Evolutionary conservation across 23 tunicate genomes (phyloP), one percentile per base, ranked within the genome.

Genomic region (Clavelina lepadiformis): DNA sequence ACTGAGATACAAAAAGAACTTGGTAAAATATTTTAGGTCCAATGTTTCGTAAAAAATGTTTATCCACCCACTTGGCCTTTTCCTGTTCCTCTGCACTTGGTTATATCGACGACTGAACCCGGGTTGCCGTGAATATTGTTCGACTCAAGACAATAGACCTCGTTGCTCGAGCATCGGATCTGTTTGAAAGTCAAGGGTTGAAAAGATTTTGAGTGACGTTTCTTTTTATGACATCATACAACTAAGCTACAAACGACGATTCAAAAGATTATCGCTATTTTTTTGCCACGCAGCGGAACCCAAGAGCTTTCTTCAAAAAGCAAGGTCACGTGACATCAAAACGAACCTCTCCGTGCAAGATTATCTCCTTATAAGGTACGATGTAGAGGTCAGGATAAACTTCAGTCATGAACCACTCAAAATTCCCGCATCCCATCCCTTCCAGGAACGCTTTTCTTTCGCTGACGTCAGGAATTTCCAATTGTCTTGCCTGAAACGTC

Each of bases 41-140:
- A 15, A 11, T 41, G 11, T 41, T 41, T 11, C 49, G 15, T 11
- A 11, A 41, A 41, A 11, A 41, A 15, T 41, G 11, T 41, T 41
- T 41, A 41, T 41, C 11, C 8, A 54, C 19, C 60, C 26, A 79
- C 85, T 52, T 79, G 85, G 23, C 85, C 85, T 47, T 61, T 79
- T n/a, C 85, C 85, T 1, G 70, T 3, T 1, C 69, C 69, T 18
- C 46, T 22, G 46, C 85, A 79, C 49, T 59, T 73, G 1, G 23
- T 37, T 18, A 79, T 21, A 37, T 79, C 85, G 2, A 70, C 33
- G 11, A 69, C 65, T 2, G 85, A 79, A 1, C 85, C 85, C 31
- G 85, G 85, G 51, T 79, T 79, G 6, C 85, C 85, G 50, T 79
- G 85, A 18, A 79, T 49, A 47, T 79, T 79, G 62, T 79, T 79